Evolutionary conservation across 2,797 vertebrate genomes (phyloP).

Genomic region (Hoplostethus mediterraneus): DNA sequence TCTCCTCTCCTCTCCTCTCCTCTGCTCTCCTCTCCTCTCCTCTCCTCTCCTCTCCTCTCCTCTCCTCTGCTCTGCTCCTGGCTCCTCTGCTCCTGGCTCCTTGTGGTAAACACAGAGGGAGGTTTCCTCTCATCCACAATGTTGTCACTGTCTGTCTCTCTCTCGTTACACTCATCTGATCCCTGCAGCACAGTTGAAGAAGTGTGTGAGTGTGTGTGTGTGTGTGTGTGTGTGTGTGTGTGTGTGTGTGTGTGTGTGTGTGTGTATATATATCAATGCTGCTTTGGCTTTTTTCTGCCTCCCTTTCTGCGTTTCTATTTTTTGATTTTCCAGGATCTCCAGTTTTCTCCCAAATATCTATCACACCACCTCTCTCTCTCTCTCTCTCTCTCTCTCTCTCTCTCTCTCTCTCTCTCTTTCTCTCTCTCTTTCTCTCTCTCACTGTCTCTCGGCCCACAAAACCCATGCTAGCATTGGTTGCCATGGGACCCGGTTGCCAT

Average conservation of each 20-base stretch:
- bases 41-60: neutral
- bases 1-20: neutral
- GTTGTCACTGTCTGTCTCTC: constrained; percentile 60
- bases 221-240: constrained; percentile 33
- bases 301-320: constrained; percentile 48
- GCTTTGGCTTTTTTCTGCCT: constrained; percentile 34
- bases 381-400: constrained; percentile 46
- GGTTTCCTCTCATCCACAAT: constrained; percentile 54
- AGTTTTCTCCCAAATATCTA: constrained; percentile 47
- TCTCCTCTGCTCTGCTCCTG: constrained; percentile 9
- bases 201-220: constrained; percentile 37
- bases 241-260: constrained; percentile 22
- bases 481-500: constrained; percentile 85
- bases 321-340: constrained; percentile 38
- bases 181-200: constrained; percentile 42
- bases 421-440: constrained; percentile 3
- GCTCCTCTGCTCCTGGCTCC: constrained; percentile 21
- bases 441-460: constrained; percentile 43
- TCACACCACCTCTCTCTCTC: constrained; percentile 22
- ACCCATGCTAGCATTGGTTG: constrained; percentile 78
- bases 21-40: neutral
- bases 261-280: constrained; percentile 27
- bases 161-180: constrained; percentile 49
- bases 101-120: constrained; percentile 46
- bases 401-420: constrained; percentile 1